A percentile compares a stretch with the other conserved stretches of the same genome.
These are phyloP conservation scores for Colius striatus DNA, from an alignment of 2,113 vertebrate genomes.

Conservation along the genomic window DNA sequence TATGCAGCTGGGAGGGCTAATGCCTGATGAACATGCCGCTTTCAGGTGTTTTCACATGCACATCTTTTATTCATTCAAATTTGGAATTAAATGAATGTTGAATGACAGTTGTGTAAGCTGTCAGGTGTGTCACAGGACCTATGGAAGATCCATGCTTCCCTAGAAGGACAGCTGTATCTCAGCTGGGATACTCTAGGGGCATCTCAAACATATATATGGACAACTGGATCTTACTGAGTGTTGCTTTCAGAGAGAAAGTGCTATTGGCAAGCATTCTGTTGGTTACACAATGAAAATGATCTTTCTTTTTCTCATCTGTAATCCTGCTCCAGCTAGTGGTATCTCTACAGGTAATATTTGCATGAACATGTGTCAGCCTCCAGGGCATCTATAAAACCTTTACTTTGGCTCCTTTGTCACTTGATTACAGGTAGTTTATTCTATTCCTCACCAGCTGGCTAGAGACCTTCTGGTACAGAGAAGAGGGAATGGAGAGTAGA, in stretches of 20 bases:
- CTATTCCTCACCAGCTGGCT: background rate
- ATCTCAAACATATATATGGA: background rate
- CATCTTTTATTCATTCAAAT: background rate
- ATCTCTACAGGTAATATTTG: background rate
- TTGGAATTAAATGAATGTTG: background rate
- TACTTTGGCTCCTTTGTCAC: background rate
- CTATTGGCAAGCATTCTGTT: background rate
- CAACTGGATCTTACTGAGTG: background rate
- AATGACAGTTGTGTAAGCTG: background rate
- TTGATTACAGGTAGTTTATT: background rate
- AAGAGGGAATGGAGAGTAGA: background rate
- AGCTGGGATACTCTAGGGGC: background rate
- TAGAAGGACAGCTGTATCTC: background rate
- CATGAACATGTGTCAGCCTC: background rate
- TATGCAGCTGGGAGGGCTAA: background rate
- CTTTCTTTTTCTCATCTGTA: background rate
- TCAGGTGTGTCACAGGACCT: background rate
- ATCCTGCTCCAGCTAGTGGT: background rate
- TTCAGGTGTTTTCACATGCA: fast-evolving
- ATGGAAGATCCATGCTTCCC: background rate
- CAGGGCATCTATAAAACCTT: background rate
- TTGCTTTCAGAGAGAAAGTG: background rate
- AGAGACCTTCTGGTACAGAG: background rate
- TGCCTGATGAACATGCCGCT: background rate
- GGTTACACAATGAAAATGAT: background rate